Conservation (phyloP, 2,888 invertebrate genomes). For the Drosophila subquinaria region DNA sequence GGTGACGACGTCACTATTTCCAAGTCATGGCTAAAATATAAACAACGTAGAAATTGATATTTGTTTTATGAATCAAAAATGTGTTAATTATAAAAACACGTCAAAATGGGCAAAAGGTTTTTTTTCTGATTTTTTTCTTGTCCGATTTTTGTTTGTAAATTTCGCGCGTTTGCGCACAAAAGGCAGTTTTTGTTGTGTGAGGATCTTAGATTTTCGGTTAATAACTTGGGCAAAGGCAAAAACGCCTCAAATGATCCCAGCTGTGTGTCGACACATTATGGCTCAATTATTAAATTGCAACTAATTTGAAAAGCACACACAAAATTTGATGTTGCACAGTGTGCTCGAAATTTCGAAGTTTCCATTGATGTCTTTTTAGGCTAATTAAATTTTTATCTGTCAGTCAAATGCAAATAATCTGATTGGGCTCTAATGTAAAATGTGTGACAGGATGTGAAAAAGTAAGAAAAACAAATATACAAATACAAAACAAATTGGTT, state of each 20-base stretch:
- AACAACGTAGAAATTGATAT: conserved; percentile 30
- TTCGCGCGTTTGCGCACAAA: conserved; percentile 57
- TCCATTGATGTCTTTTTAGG: conserved; percentile 17
- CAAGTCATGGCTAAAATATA: neutral
- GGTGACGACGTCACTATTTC: conserved; percentile 17
- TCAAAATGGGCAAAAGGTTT: conserved; percentile 38
- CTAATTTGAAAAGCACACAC: conserved; percentile 66
- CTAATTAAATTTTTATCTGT: conserved; percentile 27
- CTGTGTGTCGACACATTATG: conserved; percentile 60
- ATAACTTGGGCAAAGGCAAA: conserved; percentile 61
- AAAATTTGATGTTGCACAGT: conserved; percentile 29
- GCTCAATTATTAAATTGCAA: conserved; percentile 75
- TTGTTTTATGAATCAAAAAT: conserved; percentile 68
- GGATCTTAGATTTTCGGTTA: conserved; percentile 51
- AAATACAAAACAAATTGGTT: conserved; percentile 31
- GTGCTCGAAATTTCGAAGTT: conserved; percentile 25
- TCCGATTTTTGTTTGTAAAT: conserved; percentile 33
- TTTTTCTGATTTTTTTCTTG: conserved; percentile 23
- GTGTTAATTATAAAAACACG: conserved; percentile 75
- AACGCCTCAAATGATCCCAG: conserved; percentile 26
- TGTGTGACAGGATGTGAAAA: conserved; percentile 51
- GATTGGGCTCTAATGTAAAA: conserved; percentile 50
- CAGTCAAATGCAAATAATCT: conserved; percentile 27
- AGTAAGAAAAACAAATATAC: neutral
- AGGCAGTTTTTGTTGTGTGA: conserved; percentile 38